Evolutionary conservation across 2,113 vertebrate genomes (phyloP), one percentile per base, ranked within the genome.

Genomic region (Chaetodon trifascialis): DNA sequence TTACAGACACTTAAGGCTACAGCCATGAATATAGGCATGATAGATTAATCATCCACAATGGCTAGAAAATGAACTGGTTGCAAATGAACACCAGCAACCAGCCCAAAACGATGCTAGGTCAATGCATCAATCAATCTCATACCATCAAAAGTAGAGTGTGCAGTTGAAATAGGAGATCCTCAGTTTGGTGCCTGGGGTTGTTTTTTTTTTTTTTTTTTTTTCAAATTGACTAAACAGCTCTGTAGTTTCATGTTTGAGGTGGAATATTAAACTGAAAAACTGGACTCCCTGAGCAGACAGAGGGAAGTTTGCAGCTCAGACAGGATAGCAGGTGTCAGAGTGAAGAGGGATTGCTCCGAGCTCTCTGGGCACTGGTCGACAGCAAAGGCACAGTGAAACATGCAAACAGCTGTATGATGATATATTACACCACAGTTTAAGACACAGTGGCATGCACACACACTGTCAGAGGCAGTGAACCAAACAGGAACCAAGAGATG

Each of bases 1-100:
- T 89, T 89, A 90, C 83, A 80, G 44, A 85, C 88, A 86, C 75
- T 72, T 77, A 87, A 78, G 58, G 79, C 84, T 83, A 64, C 19
- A 73, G 87, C 63, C 84, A 11, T 47, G 74, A 71, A 62, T 47
- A 70, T 8, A 25, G 58, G 44, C 12, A 3, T 10, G 72, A 82
- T 74, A 54, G 85, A 85, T 83, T 47, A 30, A 64, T 60, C 30
- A 38, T 44, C 58, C 47, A 56, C 56, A 65, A 70, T 60, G 21
- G 69, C 3, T 55, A 4, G 42, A 76, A 86, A 74, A 89, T 87
- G 38, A 83, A 80, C 72, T 79, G 4, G 49, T 69, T 65, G 44
- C 36, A 72, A 77, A 77, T 71, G 38, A 82, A 70, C 77, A 78
- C 7, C 38, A 7, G 15, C 15, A 77, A 75, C 9, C 30, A 10